Conservation (phyloP, 2,888 invertebrate genomes). For the Tromatobia lineatoria region DNA sequence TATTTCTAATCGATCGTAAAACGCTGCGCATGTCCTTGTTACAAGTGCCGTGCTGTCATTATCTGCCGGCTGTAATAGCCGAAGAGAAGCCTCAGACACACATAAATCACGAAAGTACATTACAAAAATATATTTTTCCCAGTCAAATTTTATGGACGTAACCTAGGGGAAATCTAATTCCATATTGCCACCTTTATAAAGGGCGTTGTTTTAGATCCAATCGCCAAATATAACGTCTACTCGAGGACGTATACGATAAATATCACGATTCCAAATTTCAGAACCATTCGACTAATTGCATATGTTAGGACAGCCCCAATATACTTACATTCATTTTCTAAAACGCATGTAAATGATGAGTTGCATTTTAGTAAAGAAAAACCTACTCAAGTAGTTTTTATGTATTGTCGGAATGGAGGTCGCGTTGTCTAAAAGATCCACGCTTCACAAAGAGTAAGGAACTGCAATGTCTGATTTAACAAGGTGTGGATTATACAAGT, state of each 20-base stretch:
- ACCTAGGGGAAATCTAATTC: not conserved
- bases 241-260: not conserved
- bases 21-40: conserved; percentile 23
- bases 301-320: not conserved
- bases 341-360: too few relatives aligned
- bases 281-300: not conserved
- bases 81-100: not conserved
- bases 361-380: too few relatives aligned
- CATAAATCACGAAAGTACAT: conserved; percentile 8
- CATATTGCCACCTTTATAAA: not conserved
- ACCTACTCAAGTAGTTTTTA: too few relatives aligned
- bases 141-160: not conserved
- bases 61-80: not conserved
- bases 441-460: not conserved
- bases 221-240: not conserved
- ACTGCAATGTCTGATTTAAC: not conserved
- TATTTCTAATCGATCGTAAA: conserved; percentile 33
- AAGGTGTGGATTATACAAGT: too few relatives aligned
- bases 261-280: not conserved
- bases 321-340: not conserved
- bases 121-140: not conserved
- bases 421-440: not conserved
- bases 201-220: not conserved
- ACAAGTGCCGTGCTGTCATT: not conserved
- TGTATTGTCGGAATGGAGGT: not conserved